Evolutionary conservation across 2,888 invertebrate genomes (phyloP), one percentile per base, ranked within the genome.

Genomic region (Pristionchus fissidentatus): DNA sequence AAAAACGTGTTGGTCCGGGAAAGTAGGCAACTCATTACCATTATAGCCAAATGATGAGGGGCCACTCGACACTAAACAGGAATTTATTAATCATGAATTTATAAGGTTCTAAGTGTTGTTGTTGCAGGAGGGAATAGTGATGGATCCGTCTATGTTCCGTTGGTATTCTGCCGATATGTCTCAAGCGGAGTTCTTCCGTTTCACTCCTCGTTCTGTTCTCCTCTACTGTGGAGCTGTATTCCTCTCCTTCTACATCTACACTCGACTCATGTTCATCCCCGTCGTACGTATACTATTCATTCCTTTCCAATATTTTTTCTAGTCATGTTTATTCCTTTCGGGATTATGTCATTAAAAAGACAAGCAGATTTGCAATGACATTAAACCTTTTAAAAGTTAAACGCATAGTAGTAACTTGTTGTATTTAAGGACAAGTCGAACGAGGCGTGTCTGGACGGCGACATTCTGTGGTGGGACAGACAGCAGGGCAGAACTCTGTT

Each of bases 81-180:
- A n/a, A n/a, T n/a, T n/a, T n/a, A n/a, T n/a, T n/a, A n/a, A n/a
- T n/a, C n/a, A n/a, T n/a, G n/a, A n/a, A n/a, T n/a, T n/a, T n/a
- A n/a, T n/a, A n/a, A n/a, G n/a, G n/a, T n/a, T n/a, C n/a, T n/a
- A n/a, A n/a, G n/a, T n/a, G n/a, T n/a, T n/a, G 15, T 70, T 13
- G n/a, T 70, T 70, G 8, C 7, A 91, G 91, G 90, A 91, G 85
- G 92, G 92, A 10, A 88, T 92, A n/a, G 87, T 89, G 38, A 90
- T 92, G 87, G 92, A 92, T 83, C 92, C 92, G 8, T 91, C 92
- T 4, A 90, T 92, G 90, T 92, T 92, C 89, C 90, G 92, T 43
- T 92, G 92, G 92, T 92, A 92, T 85, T 90, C 92, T 10, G 89
- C 90, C 55, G 91, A 92, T 83, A 92, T 92, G 91, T 90, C 89